Evolutionary conservation across 2,797 vertebrate species (phyloP).

Genomic region (Lepus oiostolus): DNA sequence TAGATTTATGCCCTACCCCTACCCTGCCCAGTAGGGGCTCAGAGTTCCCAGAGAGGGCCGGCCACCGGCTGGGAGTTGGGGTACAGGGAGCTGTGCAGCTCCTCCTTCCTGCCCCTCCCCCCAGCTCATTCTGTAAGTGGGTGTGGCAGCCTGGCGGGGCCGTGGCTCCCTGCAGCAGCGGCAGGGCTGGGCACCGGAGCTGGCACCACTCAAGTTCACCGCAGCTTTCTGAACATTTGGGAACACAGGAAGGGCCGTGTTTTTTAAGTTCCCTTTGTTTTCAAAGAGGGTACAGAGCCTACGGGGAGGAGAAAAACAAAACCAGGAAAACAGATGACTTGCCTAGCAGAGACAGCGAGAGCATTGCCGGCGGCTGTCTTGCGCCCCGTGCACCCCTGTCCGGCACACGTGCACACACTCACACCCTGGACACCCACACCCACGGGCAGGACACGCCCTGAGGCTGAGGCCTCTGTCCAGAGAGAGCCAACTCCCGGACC

Average conservation of each 20-base stretch:
- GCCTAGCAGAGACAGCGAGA: slow-evolving; percentile 64
- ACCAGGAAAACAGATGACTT: slow-evolving; percentile 82
- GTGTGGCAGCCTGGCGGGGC: neutral
- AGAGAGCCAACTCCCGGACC: neutral
- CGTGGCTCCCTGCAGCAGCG: slow-evolving; percentile 74
- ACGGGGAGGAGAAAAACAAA: slow-evolving; percentile 78
- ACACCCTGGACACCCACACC: neutral
- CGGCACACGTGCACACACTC: no score
- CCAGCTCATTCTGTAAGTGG: neutral
- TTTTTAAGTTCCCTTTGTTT: slow-evolving; percentile 81
- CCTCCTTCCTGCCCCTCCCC: neutral
- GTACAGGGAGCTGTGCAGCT: neutral
- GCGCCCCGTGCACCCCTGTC: neutral
- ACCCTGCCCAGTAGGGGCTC: neutral
- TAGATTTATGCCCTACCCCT: no score
- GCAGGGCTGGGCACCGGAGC: slow-evolving; percentile 69
- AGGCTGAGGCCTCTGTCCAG: neutral
- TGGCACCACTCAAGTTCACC: slow-evolving; percentile 62
- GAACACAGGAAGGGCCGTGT: slow-evolving; percentile 79
- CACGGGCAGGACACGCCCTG: no score
- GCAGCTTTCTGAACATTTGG: slow-evolving; percentile 67
- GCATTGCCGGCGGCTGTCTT: neutral
- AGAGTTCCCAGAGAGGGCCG: neutral
- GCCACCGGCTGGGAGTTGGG: neutral
- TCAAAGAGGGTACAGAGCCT: slow-evolving; percentile 75